Conservation (phyloP, 2,113 vertebrate genomes). For the Prinia subflava region DNA sequence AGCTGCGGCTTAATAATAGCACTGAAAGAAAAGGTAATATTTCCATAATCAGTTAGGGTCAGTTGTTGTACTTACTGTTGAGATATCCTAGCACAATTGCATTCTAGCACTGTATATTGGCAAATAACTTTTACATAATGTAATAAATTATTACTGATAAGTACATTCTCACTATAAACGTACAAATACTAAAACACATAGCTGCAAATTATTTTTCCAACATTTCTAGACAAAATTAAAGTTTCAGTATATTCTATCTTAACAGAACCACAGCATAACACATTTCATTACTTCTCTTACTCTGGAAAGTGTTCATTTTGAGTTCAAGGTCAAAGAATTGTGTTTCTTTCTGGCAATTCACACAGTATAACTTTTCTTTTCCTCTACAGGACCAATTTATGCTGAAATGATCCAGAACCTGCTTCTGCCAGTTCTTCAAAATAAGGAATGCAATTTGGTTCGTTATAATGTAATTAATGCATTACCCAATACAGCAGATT, state of each 20-base stretch:
- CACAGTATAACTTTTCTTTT: slow-evolving; percentile 20
- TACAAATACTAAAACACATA: background rate
- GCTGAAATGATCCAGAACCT: slow-evolving; percentile 99
- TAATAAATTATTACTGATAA: background rate
- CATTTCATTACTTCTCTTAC: background rate
- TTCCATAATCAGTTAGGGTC: background rate
- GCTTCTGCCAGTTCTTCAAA: slow-evolving; percentile 93
- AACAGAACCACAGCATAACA: background rate
- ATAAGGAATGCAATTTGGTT: slow-evolving; percentile 93
- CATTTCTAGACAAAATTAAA: background rate
- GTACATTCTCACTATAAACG: background rate
- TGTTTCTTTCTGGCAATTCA: background rate
- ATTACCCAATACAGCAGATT: slow-evolving; percentile 97
- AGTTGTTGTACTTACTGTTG: background rate
- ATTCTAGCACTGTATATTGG: background rate
- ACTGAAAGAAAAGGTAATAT: background rate
- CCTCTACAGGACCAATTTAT: slow-evolving; percentile 88
- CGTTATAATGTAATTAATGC: slow-evolving; percentile 97
- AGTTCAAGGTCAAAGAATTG: background rate
- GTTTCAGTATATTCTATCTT: background rate
- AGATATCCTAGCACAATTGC: background rate
- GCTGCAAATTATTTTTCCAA: background rate
- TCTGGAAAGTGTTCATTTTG: background rate
- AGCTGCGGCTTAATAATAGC: background rate
- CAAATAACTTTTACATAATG: background rate